Percentiles rank a stretch among this genome's conserved stretches.
phyloP scores from a whole-genome alignment of 2,797 vertebrate genomes.

The Alcedo atthis region DNA sequence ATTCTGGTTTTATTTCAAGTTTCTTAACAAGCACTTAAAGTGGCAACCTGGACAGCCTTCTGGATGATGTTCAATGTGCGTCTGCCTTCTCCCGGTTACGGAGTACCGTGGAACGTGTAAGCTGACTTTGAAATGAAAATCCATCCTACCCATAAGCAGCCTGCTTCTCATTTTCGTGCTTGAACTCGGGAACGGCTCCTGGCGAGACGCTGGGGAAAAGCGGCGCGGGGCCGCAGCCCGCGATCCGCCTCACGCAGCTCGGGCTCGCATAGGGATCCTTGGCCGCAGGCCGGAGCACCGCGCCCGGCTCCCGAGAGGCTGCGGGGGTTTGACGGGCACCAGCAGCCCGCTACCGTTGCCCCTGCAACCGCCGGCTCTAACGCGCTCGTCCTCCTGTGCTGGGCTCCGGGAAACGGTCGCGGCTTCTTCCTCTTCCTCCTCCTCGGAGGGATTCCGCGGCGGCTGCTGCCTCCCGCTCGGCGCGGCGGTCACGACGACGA shows the following conservation, averaged over 20 bases:
- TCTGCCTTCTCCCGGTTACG: neutral
- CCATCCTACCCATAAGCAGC: neutral
- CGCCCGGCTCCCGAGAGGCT: neutral
- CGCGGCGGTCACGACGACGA: neutral
- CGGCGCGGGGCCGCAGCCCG: neutral
- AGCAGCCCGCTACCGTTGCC: neutral
- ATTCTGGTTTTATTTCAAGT: conserved; percentile 34
- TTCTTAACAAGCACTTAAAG: neutral
- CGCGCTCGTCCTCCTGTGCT: neutral
- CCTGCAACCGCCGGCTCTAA: neutral
- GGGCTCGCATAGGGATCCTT: neutral
- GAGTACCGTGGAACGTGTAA: neutral
- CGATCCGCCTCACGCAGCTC: neutral
- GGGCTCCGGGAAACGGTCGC: neutral
- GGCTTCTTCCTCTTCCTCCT: neutral
- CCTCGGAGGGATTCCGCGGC: neutral
- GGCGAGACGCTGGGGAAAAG: accelerated
- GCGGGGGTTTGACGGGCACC: neutral
- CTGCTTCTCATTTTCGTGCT: neutral
- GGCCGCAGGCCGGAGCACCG: accelerated
- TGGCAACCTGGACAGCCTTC: neutral
- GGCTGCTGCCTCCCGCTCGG: no score
- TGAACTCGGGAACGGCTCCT: neutral
- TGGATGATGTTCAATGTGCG: neutral
- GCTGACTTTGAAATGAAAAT: neutral